A percentile compares a stretch with the other conserved stretches of the same genome.
Conservation (phyloP, 2,797 vertebrate genomes). For the Eidolon dupreanum region DNA sequence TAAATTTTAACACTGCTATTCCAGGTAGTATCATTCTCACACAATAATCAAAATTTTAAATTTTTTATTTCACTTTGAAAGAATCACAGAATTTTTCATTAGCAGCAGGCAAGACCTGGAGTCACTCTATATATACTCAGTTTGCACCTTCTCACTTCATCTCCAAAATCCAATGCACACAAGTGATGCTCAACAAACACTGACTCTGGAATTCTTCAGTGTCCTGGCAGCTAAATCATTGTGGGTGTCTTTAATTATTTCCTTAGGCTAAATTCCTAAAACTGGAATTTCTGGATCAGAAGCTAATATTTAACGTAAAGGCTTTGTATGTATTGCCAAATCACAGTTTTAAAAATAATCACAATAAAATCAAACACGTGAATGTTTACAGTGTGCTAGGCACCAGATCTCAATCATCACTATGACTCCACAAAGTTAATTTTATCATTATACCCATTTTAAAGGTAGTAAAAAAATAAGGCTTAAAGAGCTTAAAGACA, state of each 20-base stretch:
- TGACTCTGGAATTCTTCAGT: background rate
- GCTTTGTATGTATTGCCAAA: background rate
- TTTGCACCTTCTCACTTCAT: background rate
- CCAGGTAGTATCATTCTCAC: background rate
- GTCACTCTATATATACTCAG: background rate
- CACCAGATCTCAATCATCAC: background rate
- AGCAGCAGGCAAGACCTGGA: background rate
- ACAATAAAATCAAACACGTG: background rate
- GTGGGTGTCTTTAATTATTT: conserved; percentile 37
- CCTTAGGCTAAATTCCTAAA: conserved; percentile 46
- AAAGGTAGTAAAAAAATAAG: background rate
- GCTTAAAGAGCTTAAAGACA: background rate
- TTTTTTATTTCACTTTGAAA: background rate
- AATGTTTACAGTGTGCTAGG: background rate
- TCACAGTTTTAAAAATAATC: background rate
- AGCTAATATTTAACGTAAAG: conserved; percentile 14
- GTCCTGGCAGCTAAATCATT: background rate
- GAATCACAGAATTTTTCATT: background rate
- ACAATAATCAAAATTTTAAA: background rate
- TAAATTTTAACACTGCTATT: background rate
- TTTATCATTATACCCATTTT: background rate
- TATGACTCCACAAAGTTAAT: background rate
- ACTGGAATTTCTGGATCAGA: conserved; percentile 48
- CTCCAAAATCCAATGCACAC: background rate
- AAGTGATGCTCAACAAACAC: background rate